These are phyloP conservation scores for Spermophilus dauricus DNA, from an alignment of 2,113 vertebrate species.

Conservation along the genomic window DNA sequence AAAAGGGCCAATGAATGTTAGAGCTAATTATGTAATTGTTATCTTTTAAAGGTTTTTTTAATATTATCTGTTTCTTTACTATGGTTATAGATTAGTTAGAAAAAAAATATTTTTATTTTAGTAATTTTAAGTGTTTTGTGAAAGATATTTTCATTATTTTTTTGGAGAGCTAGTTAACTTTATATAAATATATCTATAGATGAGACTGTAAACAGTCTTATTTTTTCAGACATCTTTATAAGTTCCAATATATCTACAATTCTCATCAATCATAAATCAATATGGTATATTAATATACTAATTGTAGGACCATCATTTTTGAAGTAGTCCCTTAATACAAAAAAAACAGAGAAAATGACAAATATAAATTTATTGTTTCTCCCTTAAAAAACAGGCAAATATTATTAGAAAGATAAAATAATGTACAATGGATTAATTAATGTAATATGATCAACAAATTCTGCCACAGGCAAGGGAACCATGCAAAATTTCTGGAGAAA, in stretches of 20 bases:
- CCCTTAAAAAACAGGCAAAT: neutral
- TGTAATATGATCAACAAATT: neutral
- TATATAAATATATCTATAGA: neutral
- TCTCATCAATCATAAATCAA: neutral
- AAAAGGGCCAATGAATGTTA: neutral
- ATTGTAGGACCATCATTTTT: neutral
- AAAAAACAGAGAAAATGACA: neutral
- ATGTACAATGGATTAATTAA: neutral
- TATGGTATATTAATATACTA: neutral
- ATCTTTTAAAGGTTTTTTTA: neutral
- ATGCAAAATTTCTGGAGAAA: neutral
- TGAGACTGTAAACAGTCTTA: neutral
- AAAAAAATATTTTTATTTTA: neutral
- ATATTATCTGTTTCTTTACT: neutral
- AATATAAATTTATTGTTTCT: neutral
- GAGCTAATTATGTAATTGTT: neutral
- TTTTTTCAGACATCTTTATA: neutral
- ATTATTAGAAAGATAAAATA: neutral
- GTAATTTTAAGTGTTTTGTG: neutral
- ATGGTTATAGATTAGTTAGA: neutral
- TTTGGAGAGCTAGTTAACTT: slow-evolving; percentile 3
- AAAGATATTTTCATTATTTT: slow-evolving; percentile 8
- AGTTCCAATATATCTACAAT: neutral
- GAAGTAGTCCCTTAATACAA: neutral
- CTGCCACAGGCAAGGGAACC: neutral